Evolutionary conservation across 1,140 invertebrate species (phyloP).

Genomic region (Cepaea nemoralis): DNA sequence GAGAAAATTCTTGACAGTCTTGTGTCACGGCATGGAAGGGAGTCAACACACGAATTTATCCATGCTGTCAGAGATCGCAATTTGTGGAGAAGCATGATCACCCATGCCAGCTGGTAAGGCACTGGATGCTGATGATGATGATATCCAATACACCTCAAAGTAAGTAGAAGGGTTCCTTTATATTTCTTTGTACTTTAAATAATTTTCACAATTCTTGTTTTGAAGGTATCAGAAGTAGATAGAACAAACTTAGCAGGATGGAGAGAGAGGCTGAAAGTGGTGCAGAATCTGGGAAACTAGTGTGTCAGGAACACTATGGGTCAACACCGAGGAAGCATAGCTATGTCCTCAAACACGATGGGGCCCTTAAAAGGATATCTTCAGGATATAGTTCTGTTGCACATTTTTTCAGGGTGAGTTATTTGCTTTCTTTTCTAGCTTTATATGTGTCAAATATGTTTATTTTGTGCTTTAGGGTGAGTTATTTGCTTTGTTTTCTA

Average conservation of each 20-base stretch:
- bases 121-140: too few species aligned
- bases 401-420: constrained; percentile 29
- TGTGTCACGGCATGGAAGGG: too few species aligned
- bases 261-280: not conserved
- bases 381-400: constrained; percentile 1
- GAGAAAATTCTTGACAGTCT: too few species aligned
- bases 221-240: too few species aligned
- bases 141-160: too few species aligned
- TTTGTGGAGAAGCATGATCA: too few species aligned
- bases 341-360: constrained; percentile 6
- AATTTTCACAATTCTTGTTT: too few species aligned
- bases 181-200: too few species aligned
- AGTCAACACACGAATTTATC: too few species aligned
- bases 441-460: not conserved
- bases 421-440: not conserved
- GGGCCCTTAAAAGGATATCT: not conserved
- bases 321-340: constrained; percentile 22
- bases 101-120: too few species aligned
- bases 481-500: not conserved
- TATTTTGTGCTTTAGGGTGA: not conserved
- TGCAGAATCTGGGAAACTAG: not conserved
- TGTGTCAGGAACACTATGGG: constrained; percentile 32
- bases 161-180: too few species aligned
- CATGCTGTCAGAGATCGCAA: too few species aligned
- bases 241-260: not conserved